Base-by-base conservation (phyloP, 2,797 vertebrate species). In the Hydrolagus colliei region DNA sequence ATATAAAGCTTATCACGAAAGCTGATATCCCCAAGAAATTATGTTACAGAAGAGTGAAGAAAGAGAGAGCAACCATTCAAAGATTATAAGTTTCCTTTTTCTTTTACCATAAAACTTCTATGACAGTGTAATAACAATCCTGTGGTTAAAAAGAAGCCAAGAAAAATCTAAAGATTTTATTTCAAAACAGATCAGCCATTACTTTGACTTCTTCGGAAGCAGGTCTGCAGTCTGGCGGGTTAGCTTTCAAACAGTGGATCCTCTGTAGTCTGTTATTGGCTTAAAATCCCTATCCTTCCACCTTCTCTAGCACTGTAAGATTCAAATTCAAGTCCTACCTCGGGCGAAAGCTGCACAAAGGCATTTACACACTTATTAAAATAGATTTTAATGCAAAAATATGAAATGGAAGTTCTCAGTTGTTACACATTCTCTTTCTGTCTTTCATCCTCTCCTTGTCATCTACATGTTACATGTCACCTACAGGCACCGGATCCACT, bases 371-470 rank as follows among this genome's bases (percentile, higher is more conserved):
- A 52, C 41, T 52, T 52, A 52, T 52, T 52, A 52, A 52, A 52
- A 52, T 52, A 52, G 41, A 52, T 52, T 52, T 52, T 52, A 52
- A 52, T 52, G 41, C 41, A 52, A 52, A 52, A 52, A 6, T 0
- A 52, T 6, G 2, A 52, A 52, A 52, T 52, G 41, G 41, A 52
- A 52, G 2, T 52, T 52, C 41, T 52, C 41, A 52, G 41, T 52
- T 27, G 27, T 52, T 52, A 52, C 41, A 52, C 14, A 65, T 88
- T 14, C 41, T 32, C 78, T 62, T 11, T 65, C 61, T 27, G 3
- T 27, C 87, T 88, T 87, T 89, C 87, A 86, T n/a, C 86, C 86
- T 75, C 68, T n/a, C 27, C 86, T 0, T 88, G 86, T 87, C 6
- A 52, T 6, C 41, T 52, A 52, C 41, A 52, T 52, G 41, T 6